Evolutionary conservation across 2,888 invertebrate species (phyloP), one percentile per base, ranked within the genome.

Genomic region (Cremastinae sp.): DNA sequence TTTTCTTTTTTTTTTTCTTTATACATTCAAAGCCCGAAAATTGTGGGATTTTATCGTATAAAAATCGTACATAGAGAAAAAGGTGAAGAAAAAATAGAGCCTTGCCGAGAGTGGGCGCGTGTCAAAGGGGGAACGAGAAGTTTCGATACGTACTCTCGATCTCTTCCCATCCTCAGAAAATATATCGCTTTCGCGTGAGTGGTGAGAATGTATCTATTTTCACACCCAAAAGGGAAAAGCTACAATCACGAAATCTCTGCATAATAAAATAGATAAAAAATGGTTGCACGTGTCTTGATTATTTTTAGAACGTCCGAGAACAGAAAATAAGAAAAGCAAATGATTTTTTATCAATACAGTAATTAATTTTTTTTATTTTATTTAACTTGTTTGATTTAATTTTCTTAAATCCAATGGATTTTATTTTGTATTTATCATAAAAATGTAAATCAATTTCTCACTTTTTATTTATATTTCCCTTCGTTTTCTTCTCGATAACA

Each of bases 131-230:
- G 61, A 14, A 58, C 70, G 41, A 12, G 12, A 35, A 28, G 28
- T 28, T 22, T 53, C 51, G n/a, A 28, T 53, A 37, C 61, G 22
- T 70, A 45, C 45, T 55, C 12, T 10, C 20, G 70, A 35, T 65
- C 51, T 65, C 51, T 70, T 75, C 58, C 20, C 73, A 69, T 69
- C 20, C 41, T 62, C 62, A 51, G 68, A 59, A 78, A 75, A 78
- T 75, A 70, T 68, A 78, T 74, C 68, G 74, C 61, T 68, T 59
- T 66, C 64, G 75, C 69, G 69, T 78, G 75, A 64, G 35, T 10
- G n/a, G 62, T 68, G 65, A 75, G 28, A 28, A 5, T 28, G 28
- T 28, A 28, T 28, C 62, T 59, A 61, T 59, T 70, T 70, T 70
- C 43, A 3, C 28, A 28, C 28, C 28, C 28, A 5, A 28, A 28